phyloP scores from a whole-genome alignment of 1,140 invertebrate species.

The Drosophila lacertosa region DNA sequence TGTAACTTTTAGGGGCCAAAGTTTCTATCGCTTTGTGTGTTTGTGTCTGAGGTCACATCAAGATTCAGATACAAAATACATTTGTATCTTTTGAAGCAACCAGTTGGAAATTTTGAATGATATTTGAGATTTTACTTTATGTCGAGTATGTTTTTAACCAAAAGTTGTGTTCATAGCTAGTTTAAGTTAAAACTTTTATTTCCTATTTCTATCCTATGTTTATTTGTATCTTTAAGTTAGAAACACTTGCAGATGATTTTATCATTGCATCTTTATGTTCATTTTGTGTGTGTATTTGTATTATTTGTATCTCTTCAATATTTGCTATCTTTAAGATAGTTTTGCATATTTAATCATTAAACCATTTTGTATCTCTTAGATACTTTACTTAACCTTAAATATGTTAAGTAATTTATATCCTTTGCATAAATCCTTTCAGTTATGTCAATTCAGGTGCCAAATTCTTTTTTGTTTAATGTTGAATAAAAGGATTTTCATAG shows the following conservation, averaged over 20 bases:
- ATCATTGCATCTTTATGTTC: not conserved
- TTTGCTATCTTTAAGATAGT: slow-evolving; percentile 6
- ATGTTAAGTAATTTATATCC: not conserved
- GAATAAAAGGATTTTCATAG: too few species aligned
- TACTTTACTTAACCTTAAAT: too few species aligned
- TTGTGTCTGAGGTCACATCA: not conserved
- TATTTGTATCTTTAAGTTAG: too few species aligned
- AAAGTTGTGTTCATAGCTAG: too few species aligned
- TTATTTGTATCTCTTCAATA: too few species aligned
- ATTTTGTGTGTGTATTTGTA: too few species aligned
- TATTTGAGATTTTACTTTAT: not conserved
- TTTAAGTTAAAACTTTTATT: not conserved
- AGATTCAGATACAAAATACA: slow-evolving; percentile 14
- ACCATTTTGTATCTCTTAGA: slow-evolving; percentile 10
- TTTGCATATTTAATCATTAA: not conserved
- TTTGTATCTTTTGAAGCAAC: slow-evolving; percentile 3
- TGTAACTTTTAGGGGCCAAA: slow-evolving; percentile 16
- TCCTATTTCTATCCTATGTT: not conserved
- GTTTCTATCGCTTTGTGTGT: not conserved
- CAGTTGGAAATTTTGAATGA: not conserved
- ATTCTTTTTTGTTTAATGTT: not conserved
- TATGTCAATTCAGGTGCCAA: not conserved
- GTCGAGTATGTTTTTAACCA: too few species aligned
- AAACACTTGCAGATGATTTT: not conserved
- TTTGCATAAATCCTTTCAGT: not conserved